Evolutionary conservation across 1,140 invertebrate species (phyloP).

Genomic region (Scylla paramamosain): DNA sequence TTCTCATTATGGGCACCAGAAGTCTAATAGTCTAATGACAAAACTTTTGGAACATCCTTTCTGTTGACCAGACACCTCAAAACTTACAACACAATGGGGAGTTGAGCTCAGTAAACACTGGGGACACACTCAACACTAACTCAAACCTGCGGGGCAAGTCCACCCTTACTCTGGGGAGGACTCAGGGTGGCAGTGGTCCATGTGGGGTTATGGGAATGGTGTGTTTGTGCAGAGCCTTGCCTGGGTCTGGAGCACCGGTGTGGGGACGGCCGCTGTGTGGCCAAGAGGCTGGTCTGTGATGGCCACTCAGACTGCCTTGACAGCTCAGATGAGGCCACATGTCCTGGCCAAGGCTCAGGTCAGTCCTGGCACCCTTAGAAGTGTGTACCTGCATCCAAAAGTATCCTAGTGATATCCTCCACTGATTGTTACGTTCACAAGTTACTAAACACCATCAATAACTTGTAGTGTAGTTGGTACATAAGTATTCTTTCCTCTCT

Average conservation of each 20-base stretch:
- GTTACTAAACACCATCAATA: too few relatives aligned
- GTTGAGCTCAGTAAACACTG: not conserved
- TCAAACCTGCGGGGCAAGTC: not conserved
- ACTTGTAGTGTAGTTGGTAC: too few relatives aligned
- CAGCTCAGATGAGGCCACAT: conserved; percentile 66
- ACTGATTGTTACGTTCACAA: too few relatives aligned
- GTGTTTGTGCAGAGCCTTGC: conserved; percentile 61
- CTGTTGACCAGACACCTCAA: too few relatives aligned
- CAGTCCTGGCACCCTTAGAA: conserved; percentile 44
- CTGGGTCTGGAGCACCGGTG: conserved; percentile 68
- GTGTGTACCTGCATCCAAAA: not conserved
- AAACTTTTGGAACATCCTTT: too few relatives aligned
- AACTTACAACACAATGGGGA: too few relatives aligned
- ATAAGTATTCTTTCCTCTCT: too few relatives aligned
- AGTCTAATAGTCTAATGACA: too few relatives aligned
- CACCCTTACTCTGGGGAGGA: not conserved
- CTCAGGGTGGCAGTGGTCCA: not conserved
- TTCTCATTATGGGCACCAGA: too few relatives aligned
- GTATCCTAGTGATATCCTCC: too few relatives aligned
- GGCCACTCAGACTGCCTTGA: conserved; percentile 65
- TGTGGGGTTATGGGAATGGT: not conserved
- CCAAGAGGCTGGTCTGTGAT: conserved; percentile 68
- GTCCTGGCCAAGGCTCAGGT: conserved; percentile 59
- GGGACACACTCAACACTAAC: not conserved
- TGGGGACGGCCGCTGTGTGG: conserved; percentile 69